These are phyloP conservation scores for Pseudorhombus dupliciocellatus DNA, from an alignment of 2,113 vertebrate genomes.

Conservation along the genomic window DNA sequence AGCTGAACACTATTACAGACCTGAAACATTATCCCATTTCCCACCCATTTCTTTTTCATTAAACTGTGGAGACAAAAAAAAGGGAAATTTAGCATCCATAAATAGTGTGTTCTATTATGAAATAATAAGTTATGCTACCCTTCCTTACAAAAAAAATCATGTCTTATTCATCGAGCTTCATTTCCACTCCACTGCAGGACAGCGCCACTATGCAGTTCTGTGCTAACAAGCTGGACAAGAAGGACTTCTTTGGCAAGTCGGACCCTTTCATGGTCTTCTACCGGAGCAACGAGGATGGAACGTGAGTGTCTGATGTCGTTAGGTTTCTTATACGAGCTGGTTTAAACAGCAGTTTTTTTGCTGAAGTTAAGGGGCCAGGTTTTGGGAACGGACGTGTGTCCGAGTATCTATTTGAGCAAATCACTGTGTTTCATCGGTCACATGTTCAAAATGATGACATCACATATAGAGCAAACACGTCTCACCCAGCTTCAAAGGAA, in stretches of 20 bases:
- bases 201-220: conserved; percentile 93
- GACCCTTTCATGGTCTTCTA: conserved; percentile 95
- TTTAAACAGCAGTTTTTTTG: neutral
- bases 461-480: neutral
- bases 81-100: conserved; percentile 19
- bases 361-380: neutral
- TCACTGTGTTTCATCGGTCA: neutral
- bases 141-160: neutral
- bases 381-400: neutral
- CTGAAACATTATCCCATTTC: neutral
- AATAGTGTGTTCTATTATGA: conserved; percentile 20
- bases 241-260: conserved; percentile 93
- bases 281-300: conserved; percentile 92
- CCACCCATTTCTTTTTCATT: neutral
- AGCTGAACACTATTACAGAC: neutral
- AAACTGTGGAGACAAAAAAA: conserved; percentile 16
- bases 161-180: conserved; percentile 1
- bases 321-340: neutral
- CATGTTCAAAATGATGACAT: neutral
- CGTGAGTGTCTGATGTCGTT: conserved; percentile 79
- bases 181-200: conserved; percentile 76
- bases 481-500: too few relatives aligned
- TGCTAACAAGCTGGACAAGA: conserved; percentile 94
- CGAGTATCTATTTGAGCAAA: neutral
- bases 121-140: conserved; percentile 3